phyloP scores from a whole-genome alignment of 2,888 invertebrate species.

The Lycia hirtaria region DNA sequence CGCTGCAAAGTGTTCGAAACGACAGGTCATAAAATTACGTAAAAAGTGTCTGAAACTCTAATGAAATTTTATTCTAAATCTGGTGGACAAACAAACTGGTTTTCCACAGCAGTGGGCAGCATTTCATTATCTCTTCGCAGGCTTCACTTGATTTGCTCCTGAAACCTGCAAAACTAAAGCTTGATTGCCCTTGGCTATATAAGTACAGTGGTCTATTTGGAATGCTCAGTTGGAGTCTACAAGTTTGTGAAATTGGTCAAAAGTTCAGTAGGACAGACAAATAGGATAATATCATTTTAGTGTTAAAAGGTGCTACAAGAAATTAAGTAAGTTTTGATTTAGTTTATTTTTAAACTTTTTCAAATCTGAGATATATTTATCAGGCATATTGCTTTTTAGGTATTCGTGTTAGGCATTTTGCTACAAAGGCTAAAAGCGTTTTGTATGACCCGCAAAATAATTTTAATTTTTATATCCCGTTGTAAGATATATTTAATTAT shows the following conservation, averaged over 20 bases:
- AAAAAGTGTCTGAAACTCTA: conserved; percentile 1
- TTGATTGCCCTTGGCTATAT: conserved; percentile 44
- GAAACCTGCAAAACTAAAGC: conserved; percentile 47
- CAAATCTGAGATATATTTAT: too few species aligned
- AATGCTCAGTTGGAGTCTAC: conserved; percentile 23
- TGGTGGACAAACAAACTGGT: conserved; percentile 7
- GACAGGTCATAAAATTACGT: too few species aligned
- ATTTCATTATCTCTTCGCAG: conserved; percentile 45
- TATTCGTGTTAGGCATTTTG: too few species aligned
- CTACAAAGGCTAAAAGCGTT: too few species aligned
- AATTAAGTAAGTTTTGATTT: conserved; percentile 4
- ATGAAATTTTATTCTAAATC: background rate
- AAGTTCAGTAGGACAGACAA: background rate
- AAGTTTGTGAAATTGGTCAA: background rate
- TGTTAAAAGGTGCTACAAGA: background rate
- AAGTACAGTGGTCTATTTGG: conserved; percentile 25
- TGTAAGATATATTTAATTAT: too few species aligned
- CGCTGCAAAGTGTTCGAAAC: too few species aligned
- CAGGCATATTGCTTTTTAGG: too few species aligned
- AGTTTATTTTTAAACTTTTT: too few species aligned
- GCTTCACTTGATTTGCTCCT: conserved; percentile 66
- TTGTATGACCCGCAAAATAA: too few species aligned
- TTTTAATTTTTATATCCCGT: too few species aligned
- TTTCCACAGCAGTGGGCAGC: conserved; percentile 34
- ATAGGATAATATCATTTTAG: background rate